These are phyloP conservation scores for Hozukius guyotensis DNA, from an alignment of 2,797 vertebrate species.

Conservation along the genomic window DNA sequence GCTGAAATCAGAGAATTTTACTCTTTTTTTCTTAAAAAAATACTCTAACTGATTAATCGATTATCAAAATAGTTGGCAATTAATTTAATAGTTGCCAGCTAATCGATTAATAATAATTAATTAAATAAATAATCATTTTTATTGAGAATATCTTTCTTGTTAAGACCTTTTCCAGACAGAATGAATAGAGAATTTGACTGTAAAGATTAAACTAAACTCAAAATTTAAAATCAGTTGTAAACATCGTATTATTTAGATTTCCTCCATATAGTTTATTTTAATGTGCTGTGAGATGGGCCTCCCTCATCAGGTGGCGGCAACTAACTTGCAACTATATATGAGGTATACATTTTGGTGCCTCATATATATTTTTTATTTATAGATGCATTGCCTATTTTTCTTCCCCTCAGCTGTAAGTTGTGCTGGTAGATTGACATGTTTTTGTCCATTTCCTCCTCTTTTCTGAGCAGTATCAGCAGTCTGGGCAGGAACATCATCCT, in stretches of 20 bases:
- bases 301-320: neutral
- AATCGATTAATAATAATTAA: too few relatives aligned
- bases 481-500: constrained; percentile 98
- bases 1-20: too few relatives aligned
- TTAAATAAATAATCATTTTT: neutral
- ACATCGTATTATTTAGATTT: neutral
- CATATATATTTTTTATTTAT: neutral
- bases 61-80: too few relatives aligned
- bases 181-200: neutral
- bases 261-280: neutral
- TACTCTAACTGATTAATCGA: too few relatives aligned
- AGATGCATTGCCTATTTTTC: neutral
- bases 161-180: neutral
- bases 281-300: neutral
- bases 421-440: neutral
- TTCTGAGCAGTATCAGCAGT: constrained; percentile 86
- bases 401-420: neutral
- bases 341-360: neutral
- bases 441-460: neutral
- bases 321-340: too few relatives aligned
- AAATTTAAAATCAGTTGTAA: neutral
- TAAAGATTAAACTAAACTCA: neutral
- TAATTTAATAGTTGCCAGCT: too few relatives aligned
- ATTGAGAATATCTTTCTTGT: neutral
- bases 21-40: too few relatives aligned